phyloP scores from a whole-genome alignment of 2,797 vertebrate genomes.

The Aldrovandia affinis region DNA sequence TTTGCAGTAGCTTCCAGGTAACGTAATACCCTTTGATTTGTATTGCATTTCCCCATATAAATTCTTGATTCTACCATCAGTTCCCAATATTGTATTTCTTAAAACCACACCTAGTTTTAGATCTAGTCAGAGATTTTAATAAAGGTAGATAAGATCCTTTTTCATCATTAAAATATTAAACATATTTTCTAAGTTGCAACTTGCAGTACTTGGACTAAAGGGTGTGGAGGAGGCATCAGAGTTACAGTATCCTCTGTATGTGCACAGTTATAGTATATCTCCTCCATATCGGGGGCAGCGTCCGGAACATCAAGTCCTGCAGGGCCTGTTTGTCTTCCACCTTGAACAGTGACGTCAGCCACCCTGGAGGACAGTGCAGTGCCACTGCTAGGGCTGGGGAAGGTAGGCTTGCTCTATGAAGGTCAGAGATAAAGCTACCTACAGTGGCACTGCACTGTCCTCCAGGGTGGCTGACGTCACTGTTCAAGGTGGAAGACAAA shows the following conservation, averaged over 20 bases:
- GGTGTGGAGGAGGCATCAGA: neutral
- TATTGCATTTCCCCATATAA: neutral
- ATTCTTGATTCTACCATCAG: too few species aligned
- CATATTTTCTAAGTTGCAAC: neutral
- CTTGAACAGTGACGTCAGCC: constrained; percentile 1
- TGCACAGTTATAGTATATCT: neutral
- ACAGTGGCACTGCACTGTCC: neutral
- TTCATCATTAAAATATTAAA: neutral
- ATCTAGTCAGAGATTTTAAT: neutral
- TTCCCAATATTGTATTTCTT: neutral
- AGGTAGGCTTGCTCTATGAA: neutral
- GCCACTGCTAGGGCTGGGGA: neutral
- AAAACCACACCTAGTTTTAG: neutral
- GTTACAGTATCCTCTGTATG: neutral
- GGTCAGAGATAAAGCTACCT: neutral
- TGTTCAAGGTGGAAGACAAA: neutral
- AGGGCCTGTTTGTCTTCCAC: neutral
- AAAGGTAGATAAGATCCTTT: neutral
- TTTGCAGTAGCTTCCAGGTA: neutral
- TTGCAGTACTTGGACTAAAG: neutral
- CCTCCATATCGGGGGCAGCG: too few species aligned
- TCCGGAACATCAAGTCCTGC: too few species aligned
- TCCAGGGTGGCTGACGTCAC: neutral
- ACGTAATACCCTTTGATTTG: neutral
- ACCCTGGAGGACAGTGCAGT: neutral